A percentile compares a stretch with the other conserved stretches of the same genome.
Evolutionary conservation across 1,140 invertebrate genomes (phyloP).

Genomic region (Scaptomyza graminum): DNA sequence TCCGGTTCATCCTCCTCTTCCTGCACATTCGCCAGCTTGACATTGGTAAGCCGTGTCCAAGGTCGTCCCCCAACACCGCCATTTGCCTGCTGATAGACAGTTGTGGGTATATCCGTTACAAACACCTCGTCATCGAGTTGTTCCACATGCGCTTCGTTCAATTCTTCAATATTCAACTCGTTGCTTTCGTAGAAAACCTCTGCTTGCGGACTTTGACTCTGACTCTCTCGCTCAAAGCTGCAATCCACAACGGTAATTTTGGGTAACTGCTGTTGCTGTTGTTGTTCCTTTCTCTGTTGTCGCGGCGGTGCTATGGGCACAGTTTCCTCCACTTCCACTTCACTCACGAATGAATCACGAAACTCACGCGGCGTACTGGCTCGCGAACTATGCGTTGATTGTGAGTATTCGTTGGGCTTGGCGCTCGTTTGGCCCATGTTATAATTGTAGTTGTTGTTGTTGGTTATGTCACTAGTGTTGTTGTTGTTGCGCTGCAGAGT

Average conservation of each 20-base stretch:
- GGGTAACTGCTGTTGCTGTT: constrained; percentile 57
- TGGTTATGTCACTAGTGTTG: constrained; percentile 23
- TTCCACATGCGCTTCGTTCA: constrained; percentile 60
- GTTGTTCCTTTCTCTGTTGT: constrained; percentile 19
- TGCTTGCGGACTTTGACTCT: constrained; percentile 23
- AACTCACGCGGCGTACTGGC: constrained; percentile 71
- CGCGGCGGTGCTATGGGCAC: constrained; percentile 52
- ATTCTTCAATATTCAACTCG: constrained; percentile 61
- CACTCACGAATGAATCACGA: constrained; percentile 66
- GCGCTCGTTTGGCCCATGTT: constrained; percentile 76
- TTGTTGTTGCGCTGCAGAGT: constrained; percentile 51
- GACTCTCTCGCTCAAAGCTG: constrained; percentile 45
- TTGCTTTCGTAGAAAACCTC: constrained; percentile 65
- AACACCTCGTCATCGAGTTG: constrained; percentile 70
- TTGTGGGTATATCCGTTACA: constrained; percentile 66
- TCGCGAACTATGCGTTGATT: constrained; percentile 55
- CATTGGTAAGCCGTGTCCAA: constrained; percentile 72
- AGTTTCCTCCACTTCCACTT: background rate
- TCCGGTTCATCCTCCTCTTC: constrained; percentile 65
- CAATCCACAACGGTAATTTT: constrained; percentile 77
- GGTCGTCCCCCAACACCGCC: constrained; percentile 19
- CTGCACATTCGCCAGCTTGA: constrained; percentile 76
- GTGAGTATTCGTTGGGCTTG: constrained; percentile 60
- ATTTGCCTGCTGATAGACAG: constrained; percentile 63
- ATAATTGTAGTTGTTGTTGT: constrained; percentile 30